Conservation (phyloP, 2,888 invertebrate species). For the Leptopilina syphax region DNA sequence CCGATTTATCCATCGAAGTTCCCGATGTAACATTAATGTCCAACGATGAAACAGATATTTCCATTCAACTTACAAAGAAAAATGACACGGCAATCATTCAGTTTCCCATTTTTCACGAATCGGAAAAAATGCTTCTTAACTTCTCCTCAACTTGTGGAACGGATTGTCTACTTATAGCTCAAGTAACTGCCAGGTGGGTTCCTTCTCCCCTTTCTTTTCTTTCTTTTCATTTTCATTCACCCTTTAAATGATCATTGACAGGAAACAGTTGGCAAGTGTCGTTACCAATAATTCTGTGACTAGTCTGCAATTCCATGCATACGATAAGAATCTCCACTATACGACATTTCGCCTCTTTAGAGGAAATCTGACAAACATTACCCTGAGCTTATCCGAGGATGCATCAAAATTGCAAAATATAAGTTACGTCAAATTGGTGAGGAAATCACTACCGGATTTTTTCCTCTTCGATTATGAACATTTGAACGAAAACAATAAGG, state of each 20-base stretch:
- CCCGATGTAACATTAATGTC: conserved; percentile 70
- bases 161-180: conserved; percentile 64
- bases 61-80: conserved; percentile 58
- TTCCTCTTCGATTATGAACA: conserved; percentile 88
- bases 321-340: conserved; percentile 65
- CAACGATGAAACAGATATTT: conserved; percentile 50
- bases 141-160: conserved; percentile 68
- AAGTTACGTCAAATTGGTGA: conserved; percentile 73
- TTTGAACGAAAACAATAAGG: conserved; percentile 80
- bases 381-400: conserved; percentile 52
- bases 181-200: conserved; percentile 62
- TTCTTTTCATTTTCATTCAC: background rate
- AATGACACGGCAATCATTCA: conserved; percentile 65
- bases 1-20: conserved; percentile 81
- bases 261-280: conserved; percentile 54
- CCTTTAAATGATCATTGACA: background rate
- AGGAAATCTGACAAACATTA: conserved; percentile 62
- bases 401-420: conserved; percentile 16
- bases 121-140: conserved; percentile 56
- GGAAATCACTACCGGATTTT: conserved; percentile 85
- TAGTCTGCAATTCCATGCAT: conserved; percentile 65
- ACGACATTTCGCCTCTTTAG: conserved; percentile 64
- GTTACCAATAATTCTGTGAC: conserved; percentile 61
- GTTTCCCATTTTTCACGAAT: conserved; percentile 63
- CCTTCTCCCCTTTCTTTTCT: background rate